Evolutionary conservation across 30 jellyfish, hydroid and myxozoan genomes (phyloP).

Genomic region (Pseudorhiza aurosa): DNA sequence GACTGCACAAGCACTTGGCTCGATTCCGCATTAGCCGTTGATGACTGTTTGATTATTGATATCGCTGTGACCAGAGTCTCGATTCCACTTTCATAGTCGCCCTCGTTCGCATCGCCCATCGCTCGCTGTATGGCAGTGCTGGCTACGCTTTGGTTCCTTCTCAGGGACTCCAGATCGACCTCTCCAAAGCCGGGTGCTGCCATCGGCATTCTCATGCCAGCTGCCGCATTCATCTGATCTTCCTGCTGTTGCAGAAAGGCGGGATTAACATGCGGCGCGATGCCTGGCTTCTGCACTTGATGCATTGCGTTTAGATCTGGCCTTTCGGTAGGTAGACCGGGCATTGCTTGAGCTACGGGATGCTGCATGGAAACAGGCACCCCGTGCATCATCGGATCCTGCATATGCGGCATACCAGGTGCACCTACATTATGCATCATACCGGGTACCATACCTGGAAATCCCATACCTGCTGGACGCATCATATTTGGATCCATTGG

Average conservation of each 20-base stretch:
- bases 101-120: slow-evolving; percentile 98
- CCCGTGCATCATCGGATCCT: slow-evolving; percentile 66
- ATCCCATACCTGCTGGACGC: slow-evolving; percentile 65
- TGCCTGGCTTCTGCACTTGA: slow-evolving; percentile 83
- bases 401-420: slow-evolving; percentile 42
- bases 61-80: slow-evolving; percentile 98
- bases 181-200: slow-evolving; percentile 81
- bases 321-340: slow-evolving; percentile 49
- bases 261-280: slow-evolving; percentile 97
- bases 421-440: slow-evolving; percentile 49
- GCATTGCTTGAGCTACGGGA: slow-evolving; percentile 19
- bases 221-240: slow-evolving; percentile 73
- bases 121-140: slow-evolving; percentile 99
- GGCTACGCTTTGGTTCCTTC: slow-evolving; percentile 97
- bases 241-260: slow-evolving; percentile 83
- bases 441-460: slow-evolving; percentile 70
- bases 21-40: slow-evolving; percentile 95
- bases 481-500: slow-evolving; percentile 46
- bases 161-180: slow-evolving; percentile 90
- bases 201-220: slow-evolving; percentile 46
- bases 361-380: slow-evolving; percentile 61
- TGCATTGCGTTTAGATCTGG: slow-evolving; percentile 57
- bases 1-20: slow-evolving; percentile 94
- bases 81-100: slow-evolving; percentile 97
- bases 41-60: slow-evolving; percentile 91